Evolutionary conservation across 2,888 invertebrate genomes (phyloP).

Genomic region (Rosalia funebris): DNA sequence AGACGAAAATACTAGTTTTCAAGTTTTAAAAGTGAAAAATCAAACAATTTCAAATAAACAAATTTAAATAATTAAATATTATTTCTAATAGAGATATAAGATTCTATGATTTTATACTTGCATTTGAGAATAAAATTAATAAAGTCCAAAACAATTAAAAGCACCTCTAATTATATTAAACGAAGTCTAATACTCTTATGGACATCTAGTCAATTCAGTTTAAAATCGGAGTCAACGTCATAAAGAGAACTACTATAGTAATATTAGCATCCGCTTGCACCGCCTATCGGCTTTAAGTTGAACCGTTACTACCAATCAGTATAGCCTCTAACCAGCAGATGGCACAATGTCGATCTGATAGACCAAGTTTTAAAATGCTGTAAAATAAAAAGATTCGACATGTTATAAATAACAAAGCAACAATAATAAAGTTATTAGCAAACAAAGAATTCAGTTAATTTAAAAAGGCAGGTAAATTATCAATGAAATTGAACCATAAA

Average conservation of each 20-base stretch:
- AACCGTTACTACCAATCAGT: conserved; percentile 48
- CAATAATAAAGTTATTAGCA: conserved; percentile 39
- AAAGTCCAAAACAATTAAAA: no score
- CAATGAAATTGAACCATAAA: conserved; percentile 60
- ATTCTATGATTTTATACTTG: no score
- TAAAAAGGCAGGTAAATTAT: conserved; percentile 56
- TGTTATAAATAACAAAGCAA: conserved; percentile 26
- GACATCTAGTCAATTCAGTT: conserved; percentile 3
- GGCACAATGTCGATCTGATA: conserved; percentile 44
- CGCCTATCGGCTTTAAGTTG: conserved; percentile 49
- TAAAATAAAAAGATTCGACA: conserved; percentile 19
- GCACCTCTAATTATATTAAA: no score
- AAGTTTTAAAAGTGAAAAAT: no score
- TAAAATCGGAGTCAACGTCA: conserved; percentile 1
- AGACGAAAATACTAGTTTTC: no score
- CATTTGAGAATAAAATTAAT: no score
- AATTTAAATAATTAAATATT: no score
- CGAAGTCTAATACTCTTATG: background rate
- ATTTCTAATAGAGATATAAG: no score
- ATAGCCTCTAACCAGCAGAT: conserved; percentile 55
- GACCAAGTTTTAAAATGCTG: conserved; percentile 17
- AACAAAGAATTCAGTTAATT: conserved; percentile 43
- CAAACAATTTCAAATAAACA: no score
- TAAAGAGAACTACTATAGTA: conserved; percentile 32
- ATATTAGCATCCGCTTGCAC: conserved; percentile 34